Conservation (phyloP, 1,140 invertebrate genomes). For the Pristionchus pacificus region DNA sequence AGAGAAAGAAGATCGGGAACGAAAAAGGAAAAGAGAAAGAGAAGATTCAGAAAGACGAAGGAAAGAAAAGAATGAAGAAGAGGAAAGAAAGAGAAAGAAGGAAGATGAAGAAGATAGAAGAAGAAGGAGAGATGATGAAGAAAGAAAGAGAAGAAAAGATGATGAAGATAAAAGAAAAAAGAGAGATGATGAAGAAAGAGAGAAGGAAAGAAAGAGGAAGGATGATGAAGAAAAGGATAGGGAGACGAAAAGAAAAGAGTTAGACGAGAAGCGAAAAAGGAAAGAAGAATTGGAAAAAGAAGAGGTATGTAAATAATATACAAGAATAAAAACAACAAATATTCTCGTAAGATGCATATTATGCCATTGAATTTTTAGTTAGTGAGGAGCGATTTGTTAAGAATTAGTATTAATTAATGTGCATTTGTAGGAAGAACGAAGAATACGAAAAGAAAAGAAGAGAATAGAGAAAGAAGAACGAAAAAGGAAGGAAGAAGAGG, state of each 20-base stretch:
- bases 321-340: not conserved
- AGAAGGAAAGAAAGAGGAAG: not conserved
- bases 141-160: not conserved
- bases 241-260: too few species aligned
- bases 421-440: not conserved
- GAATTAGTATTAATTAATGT: not conserved
- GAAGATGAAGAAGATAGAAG: slow-evolving; percentile 14
- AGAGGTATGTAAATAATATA: not conserved
- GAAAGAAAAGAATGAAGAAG: not conserved
- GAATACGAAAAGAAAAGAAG: not conserved
- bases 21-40: not conserved
- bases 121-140: not conserved
- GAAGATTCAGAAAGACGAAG: not conserved
- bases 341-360: not conserved
- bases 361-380: not conserved
- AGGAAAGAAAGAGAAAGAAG: not conserved
- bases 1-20: not conserved
- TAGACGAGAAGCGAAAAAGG: slow-evolving; percentile 6
- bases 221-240: too few species aligned
- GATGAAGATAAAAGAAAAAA: not conserved
- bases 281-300: slow-evolving; percentile 7
- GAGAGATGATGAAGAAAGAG: not conserved
- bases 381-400: not conserved
- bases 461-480: not conserved
- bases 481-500: not conserved